Evolutionary conservation across 2,888 invertebrate genomes (phyloP).

Genomic region (Synergus gifuensis): DNA sequence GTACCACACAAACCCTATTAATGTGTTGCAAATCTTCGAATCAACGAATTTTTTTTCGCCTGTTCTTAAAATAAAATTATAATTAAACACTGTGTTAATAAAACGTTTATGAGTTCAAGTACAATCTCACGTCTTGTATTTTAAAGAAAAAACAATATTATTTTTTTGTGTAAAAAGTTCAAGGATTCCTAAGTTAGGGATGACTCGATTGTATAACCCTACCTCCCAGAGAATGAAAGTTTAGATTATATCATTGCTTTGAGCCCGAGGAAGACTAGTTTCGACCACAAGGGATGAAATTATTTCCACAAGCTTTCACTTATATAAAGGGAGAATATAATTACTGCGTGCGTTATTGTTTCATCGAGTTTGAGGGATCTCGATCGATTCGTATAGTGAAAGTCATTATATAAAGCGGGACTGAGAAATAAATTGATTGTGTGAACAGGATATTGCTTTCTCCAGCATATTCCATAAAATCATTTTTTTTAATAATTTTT

Average conservation of each 20-base stretch:
- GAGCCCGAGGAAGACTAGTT: not conserved
- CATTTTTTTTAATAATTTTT: too few relatives aligned
- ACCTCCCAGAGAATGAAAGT: conserved; percentile 25
- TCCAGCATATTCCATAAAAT: conserved; percentile 3
- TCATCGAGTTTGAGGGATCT: conserved; percentile 1
- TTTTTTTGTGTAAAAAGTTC: not conserved
- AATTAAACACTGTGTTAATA: too few relatives aligned
- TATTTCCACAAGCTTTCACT: not conserved
- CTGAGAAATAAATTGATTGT: not conserved
- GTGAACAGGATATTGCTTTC: conserved; percentile 14
- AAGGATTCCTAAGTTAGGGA: conserved; percentile 3
- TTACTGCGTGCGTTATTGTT: not conserved
- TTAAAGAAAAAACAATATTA: too few relatives aligned
- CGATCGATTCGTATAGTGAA: conserved; percentile 1
- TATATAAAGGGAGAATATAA: conserved; percentile 23
- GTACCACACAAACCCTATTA: too few relatives aligned
- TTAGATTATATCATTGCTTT: conserved; percentile 34
- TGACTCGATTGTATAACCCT: conserved; percentile 17
- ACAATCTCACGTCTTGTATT: too few relatives aligned
- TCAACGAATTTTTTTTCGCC: too few relatives aligned
- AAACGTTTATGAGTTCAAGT: too few relatives aligned
- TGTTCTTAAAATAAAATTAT: too few relatives aligned
- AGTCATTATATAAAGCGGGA: not conserved
- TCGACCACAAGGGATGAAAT: conserved; percentile 23
- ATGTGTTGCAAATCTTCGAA: too few relatives aligned